phyloP scores from a whole-genome alignment of 2,888 invertebrate species.

The Teleogryllus oceanicus region DNA sequence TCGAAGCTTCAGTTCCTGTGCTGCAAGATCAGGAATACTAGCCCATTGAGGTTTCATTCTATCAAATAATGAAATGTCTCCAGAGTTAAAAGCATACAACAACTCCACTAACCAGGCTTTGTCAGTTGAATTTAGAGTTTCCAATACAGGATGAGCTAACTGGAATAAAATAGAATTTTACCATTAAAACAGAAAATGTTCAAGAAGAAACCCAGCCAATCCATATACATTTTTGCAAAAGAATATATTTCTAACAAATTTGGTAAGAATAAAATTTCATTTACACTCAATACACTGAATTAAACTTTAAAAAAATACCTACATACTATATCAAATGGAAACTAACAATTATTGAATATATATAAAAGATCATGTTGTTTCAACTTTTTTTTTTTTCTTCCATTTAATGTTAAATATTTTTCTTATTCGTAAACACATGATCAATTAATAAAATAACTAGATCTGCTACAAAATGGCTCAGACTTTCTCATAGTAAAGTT shows the following conservation, averaged over 20 bases:
- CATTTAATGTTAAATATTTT: no score
- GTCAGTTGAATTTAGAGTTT: constrained; percentile 72
- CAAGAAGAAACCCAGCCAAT: constrained; percentile 21
- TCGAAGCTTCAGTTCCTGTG: constrained; percentile 74
- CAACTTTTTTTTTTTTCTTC: no score
- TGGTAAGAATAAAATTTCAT: no score
- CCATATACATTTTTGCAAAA: constrained; percentile 18
- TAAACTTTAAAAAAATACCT: no score
- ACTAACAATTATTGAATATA: no score
- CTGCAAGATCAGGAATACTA: constrained; percentile 76
- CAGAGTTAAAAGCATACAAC: constrained; percentile 80
- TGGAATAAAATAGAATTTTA: constrained; percentile 44
- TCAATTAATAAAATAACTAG: no score
- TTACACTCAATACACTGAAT: no score
- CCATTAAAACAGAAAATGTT: neutral
- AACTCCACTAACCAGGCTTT: constrained; percentile 87
- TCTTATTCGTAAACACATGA: no score
- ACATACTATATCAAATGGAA: no score
- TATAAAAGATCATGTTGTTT: no score
- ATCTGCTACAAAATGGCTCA: no score
- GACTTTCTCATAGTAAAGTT: no score
- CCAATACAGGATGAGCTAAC: constrained; percentile 91
- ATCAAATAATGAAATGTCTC: constrained; percentile 74
- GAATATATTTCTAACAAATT: neutral
- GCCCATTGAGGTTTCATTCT: constrained; percentile 70